A percentile compares a stretch with the other conserved stretches of the same genome.
Conservation (phyloP, 2,888 invertebrate genomes). For the Pegoplata infirma region DNA sequence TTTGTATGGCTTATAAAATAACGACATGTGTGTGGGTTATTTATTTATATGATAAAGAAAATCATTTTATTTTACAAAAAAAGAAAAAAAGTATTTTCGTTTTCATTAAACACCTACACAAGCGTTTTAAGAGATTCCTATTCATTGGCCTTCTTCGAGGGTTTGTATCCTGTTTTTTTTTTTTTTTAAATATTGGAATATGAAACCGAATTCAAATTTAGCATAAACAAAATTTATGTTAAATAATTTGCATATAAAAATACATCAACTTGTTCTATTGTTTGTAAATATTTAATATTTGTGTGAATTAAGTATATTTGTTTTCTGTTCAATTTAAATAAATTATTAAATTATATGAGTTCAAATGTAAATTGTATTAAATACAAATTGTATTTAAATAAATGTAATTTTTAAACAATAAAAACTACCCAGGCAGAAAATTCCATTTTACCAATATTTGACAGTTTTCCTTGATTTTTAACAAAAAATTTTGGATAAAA, state of each 20-base stretch:
- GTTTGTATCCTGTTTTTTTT: too few species aligned
- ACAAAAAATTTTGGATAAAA: too few species aligned
- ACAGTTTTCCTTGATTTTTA: too few species aligned
- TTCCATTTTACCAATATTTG: too few species aligned
- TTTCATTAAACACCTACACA: neutral
- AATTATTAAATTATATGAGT: neutral
- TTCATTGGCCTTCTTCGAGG: neutral
- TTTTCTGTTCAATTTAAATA: neutral
- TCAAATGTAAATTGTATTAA: neutral
- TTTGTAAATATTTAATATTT: neutral
- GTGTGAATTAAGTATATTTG: neutral
- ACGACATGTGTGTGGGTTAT: neutral
- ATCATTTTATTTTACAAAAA: too few species aligned
- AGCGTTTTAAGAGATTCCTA: constrained; percentile 1
- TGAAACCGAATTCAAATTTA: neutral
- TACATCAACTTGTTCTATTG: neutral
- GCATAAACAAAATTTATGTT: neutral
- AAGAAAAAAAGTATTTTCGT: neutral
- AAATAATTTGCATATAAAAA: neutral
- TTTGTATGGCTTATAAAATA: neutral
- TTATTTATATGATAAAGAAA: neutral
- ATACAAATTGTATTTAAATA: neutral
- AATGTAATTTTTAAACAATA: neutral
- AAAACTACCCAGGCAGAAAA: too few species aligned
- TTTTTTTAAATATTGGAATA: too few species aligned